Evolutionary conservation across 2,888 invertebrate genomes (phyloP).

Genomic region (Heliconius aoede): DNA sequence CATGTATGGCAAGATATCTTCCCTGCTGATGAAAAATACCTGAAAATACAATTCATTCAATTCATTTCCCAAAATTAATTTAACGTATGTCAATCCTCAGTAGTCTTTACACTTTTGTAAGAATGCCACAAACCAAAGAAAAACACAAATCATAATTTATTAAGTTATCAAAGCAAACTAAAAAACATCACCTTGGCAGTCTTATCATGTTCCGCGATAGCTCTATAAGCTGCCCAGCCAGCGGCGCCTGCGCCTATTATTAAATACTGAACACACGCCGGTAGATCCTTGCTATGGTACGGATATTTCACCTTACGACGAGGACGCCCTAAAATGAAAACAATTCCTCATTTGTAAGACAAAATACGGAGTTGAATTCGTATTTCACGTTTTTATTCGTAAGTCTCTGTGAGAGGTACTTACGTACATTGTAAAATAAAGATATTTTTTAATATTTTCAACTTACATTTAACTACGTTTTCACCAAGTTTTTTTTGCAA

Average conservation of each 20-base stretch:
- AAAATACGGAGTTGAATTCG: too few relatives aligned
- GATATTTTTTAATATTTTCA: not conserved
- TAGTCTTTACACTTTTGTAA: too few relatives aligned
- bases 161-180: too few relatives aligned
- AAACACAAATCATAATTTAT: too few relatives aligned
- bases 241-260: constrained; percentile 72
- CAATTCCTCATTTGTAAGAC: too few relatives aligned
- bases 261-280: constrained; percentile 75
- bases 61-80: not conserved
- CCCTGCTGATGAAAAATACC: constrained; percentile 75
- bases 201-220: constrained; percentile 70
- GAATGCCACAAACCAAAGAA: too few relatives aligned
- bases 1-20: constrained; percentile 67
- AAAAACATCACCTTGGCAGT: constrained; percentile 68
- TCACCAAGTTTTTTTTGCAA: constrained; percentile 50
- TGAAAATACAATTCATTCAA: constrained; percentile 46
- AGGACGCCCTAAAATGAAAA: constrained; percentile 64
- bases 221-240: constrained; percentile 72
- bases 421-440: too few relatives aligned
- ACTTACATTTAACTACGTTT: constrained; percentile 64
- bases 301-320: constrained; percentile 64
- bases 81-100: not conserved
- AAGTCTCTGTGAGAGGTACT: not conserved
- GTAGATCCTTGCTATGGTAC: constrained; percentile 62
- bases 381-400: too few relatives aligned